These are phyloP conservation scores for Chaetophractus vellerosus DNA, from an alignment of 2,797 vertebrate genomes.

Conservation along the genomic window DNA sequence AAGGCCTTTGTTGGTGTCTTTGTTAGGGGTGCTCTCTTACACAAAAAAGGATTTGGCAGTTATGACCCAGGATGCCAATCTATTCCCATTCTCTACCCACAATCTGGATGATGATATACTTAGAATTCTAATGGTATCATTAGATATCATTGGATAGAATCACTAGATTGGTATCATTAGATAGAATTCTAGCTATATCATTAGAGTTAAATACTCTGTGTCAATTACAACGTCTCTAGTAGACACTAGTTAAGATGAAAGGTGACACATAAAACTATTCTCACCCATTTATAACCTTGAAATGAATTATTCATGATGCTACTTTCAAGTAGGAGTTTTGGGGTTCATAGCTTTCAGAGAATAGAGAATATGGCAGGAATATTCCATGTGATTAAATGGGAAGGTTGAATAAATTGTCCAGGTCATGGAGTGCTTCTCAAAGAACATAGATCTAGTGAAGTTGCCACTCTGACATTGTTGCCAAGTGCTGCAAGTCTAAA, in stretches of 20 bases:
- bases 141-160: no score
- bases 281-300: neutral
- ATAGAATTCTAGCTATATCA: no score
- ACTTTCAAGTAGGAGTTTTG: neutral
- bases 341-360: neutral
- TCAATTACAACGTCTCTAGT: no score
- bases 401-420: neutral
- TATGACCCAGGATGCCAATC: no score
- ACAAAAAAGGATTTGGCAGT: no score
- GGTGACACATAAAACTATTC: neutral
- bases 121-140: no score
- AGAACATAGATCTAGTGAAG: neutral
- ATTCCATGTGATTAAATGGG: neutral
- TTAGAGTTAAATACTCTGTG: no score
- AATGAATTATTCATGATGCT: neutral
- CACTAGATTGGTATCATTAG: no score
- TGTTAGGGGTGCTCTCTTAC: no score
- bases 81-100: no score
- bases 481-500: neutral
- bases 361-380: neutral
- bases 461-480: neutral
- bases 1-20: no score
- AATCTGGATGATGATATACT: no score
- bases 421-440: neutral
- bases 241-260: neutral